phyloP scores from a whole-genome alignment of 2,888 invertebrate species.

The Lepas anatifera region DNA sequence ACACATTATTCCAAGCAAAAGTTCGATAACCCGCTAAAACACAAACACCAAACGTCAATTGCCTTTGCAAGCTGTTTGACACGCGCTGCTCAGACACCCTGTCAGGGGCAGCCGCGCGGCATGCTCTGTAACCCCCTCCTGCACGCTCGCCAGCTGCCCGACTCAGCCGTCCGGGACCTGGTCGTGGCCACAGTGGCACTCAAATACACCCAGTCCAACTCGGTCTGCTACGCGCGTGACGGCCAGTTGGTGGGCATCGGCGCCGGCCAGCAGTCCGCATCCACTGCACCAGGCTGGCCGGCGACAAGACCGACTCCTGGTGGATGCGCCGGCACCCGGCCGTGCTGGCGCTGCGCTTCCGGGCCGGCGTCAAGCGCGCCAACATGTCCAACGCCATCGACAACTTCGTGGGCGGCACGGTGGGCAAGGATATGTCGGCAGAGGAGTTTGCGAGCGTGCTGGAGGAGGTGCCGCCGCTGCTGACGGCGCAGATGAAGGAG shows the following conservation, averaged over 20 bases:
- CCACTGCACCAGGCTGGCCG: constrained; percentile 93
- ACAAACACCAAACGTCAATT: no score
- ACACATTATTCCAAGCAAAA: no score
- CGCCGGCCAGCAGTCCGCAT: constrained; percentile 99
- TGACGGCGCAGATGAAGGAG: constrained; percentile 52
- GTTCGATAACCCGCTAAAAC: no score
- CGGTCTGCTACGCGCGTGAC: constrained; percentile 89
- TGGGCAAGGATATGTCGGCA: constrained; percentile 71
- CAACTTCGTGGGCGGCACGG: constrained; percentile 81
- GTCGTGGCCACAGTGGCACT: constrained; percentile 91
- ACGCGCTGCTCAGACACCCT: no score
- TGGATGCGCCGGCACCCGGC: constrained; percentile 89
- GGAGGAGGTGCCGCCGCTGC: constrained; percentile 54
- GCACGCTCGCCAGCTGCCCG: constrained; percentile 48
- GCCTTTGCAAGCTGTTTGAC: no score
- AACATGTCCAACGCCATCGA: constrained; percentile 92
- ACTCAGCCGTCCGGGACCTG: constrained; percentile 69
- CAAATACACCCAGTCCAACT: constrained; percentile 97
- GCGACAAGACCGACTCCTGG: constrained; percentile 96
- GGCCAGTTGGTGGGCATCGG: constrained; percentile 92
- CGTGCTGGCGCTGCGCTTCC: constrained; percentile 70
- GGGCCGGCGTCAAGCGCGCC: constrained; percentile 71
- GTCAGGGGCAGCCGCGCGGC: no score
- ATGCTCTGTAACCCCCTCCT: no score
- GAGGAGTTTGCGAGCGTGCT: constrained; percentile 60